Conservation (phyloP, 2,888 invertebrate genomes). For the Choristoneura rosaceana region DNA sequence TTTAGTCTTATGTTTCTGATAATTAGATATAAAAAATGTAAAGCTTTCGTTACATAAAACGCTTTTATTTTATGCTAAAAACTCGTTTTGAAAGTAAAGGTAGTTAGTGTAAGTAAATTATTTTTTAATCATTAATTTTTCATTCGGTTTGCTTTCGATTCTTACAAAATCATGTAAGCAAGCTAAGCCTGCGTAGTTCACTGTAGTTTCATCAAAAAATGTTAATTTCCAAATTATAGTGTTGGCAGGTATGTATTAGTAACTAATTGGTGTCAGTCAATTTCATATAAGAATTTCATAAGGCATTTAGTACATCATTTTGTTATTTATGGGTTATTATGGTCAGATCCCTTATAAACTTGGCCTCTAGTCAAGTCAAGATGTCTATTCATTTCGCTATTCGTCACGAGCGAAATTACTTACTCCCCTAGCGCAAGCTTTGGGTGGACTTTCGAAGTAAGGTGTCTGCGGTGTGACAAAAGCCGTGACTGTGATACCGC, state of each 20-base stretch:
- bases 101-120: no score
- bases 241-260: background rate
- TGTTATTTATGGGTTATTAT: no score
- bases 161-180: background rate
- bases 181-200: background rate
- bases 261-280: background rate
- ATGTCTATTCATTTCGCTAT: no score
- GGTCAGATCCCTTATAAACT: no score
- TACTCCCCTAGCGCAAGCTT: no score
- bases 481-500: no score
- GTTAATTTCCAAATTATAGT: background rate
- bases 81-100: no score
- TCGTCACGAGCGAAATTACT: background rate
- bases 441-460: background rate
- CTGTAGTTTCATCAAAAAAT: background rate
- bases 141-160: background rate
- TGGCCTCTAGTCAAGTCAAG: no score
- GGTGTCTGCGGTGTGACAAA: no score
- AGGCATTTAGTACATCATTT: background rate
- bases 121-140: background rate
- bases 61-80: background rate
- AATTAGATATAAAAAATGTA: background rate
- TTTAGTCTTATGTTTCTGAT: no score
- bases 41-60: background rate
- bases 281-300: background rate